Evolutionary conservation across 2,888 invertebrate genomes (phyloP), one percentile per base, ranked within the genome.

Genomic region (Aradus depressus): DNA sequence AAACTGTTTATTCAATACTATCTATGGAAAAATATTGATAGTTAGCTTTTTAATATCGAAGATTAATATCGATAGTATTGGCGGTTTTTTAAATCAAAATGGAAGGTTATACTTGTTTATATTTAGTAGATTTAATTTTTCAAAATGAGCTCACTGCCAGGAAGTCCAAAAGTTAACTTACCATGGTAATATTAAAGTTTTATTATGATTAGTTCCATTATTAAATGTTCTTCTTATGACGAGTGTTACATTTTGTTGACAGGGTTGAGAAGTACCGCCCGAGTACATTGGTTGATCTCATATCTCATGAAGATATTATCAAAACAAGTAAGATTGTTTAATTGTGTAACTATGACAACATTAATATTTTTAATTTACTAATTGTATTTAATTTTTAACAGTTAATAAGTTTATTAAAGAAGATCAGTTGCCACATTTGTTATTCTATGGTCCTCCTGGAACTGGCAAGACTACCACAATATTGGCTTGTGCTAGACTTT

Each of bases 241-340:
- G 14, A 37, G 2, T 18, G 3, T 14, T 12, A 6, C 16, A 22
- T 14, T 26, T 10, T 34, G 2, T 54, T 54, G 45, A 51, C 66
- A 88, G 96, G 97, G 95, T 98, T 22, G 98, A 99, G 71, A 98
- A 98, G 68, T 98, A 99, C 70, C 81, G 98, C 19, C 98, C 98
- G 4, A 80, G 78, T 41, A 83, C 79, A 53, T 72, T 98, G 58
- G 84, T 87, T 62, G 97, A 98, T 64, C 75, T 98, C 37, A 92
- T 97, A 54, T 96, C 97, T 1, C 97, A 98, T 65, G 87, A 89
- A 68, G 95, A 97, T 69, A 97, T 99, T 51, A 85, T 98, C 52
- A 80, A 79, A 64, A 98, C 97, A 63, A 89, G 96, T 97, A 75
- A 76, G 80, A 45, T 26, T 25, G 50, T 8, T n/a, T 34, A n/a